Evolutionary conservation across 2,888 invertebrate genomes (phyloP).

Genomic region (Nineta flava): DNA sequence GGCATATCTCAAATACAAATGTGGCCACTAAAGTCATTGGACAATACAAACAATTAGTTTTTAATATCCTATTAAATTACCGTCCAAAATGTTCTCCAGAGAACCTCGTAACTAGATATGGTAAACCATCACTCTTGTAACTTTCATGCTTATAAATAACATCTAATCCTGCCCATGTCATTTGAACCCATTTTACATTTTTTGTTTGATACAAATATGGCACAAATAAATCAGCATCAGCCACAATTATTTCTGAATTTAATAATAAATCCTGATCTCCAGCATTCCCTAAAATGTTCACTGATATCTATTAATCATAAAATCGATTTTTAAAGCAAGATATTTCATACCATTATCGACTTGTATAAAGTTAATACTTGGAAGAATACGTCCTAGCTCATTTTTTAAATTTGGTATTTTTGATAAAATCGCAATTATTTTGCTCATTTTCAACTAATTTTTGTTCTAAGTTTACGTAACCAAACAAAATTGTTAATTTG

Average conservation of each 20-base stretch:
- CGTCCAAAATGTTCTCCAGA: conserved; percentile 29
- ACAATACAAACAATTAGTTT: too few species aligned
- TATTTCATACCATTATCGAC: background rate
- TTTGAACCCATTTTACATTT: conserved; percentile 29
- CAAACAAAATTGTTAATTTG: too few species aligned
- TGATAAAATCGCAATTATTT: conserved; percentile 18
- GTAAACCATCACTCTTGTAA: conserved; percentile 14
- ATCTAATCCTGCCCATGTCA: conserved; percentile 32
- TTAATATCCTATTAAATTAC: background rate
- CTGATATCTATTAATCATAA: background rate
- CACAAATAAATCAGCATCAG: conserved; percentile 26
- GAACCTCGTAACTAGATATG: conserved; percentile 25
- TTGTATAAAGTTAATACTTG: conserved; percentile 17
- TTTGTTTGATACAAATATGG: conserved; percentile 24
- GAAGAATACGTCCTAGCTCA: conserved; percentile 18
- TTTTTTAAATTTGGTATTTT: conserved; percentile 20
- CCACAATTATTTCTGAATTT: conserved; percentile 25
- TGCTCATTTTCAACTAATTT: conserved; percentile 9
- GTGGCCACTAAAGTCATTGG: too few species aligned
- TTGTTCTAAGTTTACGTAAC: background rate
- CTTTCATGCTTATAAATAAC: conserved; percentile 17
- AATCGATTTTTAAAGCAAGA: conserved; percentile 16
- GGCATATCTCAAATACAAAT: too few species aligned
- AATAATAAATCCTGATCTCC: conserved; percentile 14
- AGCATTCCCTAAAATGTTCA: conserved; percentile 8